Conservation (phyloP, 1,140 invertebrate species). For the Saccostrea echinata region DNA sequence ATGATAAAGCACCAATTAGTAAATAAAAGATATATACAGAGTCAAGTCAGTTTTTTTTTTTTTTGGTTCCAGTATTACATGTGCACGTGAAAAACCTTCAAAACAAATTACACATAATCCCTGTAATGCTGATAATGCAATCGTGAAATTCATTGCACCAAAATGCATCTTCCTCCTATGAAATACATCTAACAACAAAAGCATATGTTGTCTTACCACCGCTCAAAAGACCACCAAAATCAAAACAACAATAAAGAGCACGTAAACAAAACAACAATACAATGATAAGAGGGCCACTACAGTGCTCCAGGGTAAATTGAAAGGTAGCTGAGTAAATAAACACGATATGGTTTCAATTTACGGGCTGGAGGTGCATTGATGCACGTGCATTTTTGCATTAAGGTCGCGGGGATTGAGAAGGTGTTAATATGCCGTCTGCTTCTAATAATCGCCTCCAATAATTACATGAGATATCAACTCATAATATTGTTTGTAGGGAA, state of each 20-base stretch:
- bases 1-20: no score
- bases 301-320: background rate
- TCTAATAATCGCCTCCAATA: background rate
- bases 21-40: no score
- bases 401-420: conserved; percentile 3
- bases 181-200: background rate
- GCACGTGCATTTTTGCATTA: conserved; percentile 24
- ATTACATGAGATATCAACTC: conserved; percentile 7
- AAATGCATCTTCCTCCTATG: background rate
- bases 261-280: background rate
- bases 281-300: background rate
- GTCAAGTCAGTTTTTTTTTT: no score
- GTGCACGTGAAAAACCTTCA: background rate
- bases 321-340: background rate
- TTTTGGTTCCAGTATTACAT: no score
- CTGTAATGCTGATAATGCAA: background rate
- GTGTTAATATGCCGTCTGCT: conserved; percentile 22
- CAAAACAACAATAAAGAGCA: no score
- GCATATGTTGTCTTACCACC: no score
- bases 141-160: background rate
- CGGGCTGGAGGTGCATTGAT: background rate
- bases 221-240: no score
- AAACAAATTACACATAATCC: background rate
- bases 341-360: conserved; percentile 1
- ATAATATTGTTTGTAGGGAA: background rate